A percentile compares a stretch with the other conserved stretches of the same genome.
These are phyloP conservation scores for Tenrec ecaudatus DNA, from an alignment of 2,113 vertebrate species.

Conservation along the genomic window DNA sequence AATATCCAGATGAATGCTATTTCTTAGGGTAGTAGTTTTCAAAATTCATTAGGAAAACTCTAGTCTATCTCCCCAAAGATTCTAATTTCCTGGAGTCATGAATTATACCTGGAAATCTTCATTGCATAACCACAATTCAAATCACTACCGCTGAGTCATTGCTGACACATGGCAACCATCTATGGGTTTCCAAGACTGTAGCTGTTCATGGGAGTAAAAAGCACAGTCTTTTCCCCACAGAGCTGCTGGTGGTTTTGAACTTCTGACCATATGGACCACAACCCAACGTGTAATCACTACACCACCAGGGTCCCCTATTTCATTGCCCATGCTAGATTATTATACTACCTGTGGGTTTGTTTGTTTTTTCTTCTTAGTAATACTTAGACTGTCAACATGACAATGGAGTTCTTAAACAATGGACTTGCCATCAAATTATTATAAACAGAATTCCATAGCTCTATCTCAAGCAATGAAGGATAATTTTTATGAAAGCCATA, in stretches of 20 bases:
- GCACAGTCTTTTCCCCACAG: too few relatives aligned
- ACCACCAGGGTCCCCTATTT: neutral
- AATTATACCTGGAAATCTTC: neutral
- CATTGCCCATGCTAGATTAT: neutral
- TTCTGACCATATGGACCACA: too few relatives aligned
- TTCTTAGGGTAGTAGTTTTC: neutral
- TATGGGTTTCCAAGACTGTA: too few relatives aligned
- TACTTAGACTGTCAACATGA: neutral
- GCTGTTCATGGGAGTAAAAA: too few relatives aligned
- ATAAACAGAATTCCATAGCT: neutral
- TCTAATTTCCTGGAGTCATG: neutral
- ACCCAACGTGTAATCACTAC: too few relatives aligned
- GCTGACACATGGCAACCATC: too few relatives aligned
- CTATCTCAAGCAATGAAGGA: neutral
- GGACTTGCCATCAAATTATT: neutral
- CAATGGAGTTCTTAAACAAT: neutral
- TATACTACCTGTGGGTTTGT: neutral
- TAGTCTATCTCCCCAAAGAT: neutral
- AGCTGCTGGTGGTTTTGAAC: too few relatives aligned
- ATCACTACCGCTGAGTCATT: too few relatives aligned
- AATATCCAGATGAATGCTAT: neutral
- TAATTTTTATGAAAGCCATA: neutral
- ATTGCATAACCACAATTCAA: too few relatives aligned
- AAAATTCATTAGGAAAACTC: constrained; percentile 12
- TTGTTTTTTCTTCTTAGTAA: neutral